phyloP scores from a whole-genome alignment of 2,113 vertebrate species.

The Albula goreensis region DNA sequence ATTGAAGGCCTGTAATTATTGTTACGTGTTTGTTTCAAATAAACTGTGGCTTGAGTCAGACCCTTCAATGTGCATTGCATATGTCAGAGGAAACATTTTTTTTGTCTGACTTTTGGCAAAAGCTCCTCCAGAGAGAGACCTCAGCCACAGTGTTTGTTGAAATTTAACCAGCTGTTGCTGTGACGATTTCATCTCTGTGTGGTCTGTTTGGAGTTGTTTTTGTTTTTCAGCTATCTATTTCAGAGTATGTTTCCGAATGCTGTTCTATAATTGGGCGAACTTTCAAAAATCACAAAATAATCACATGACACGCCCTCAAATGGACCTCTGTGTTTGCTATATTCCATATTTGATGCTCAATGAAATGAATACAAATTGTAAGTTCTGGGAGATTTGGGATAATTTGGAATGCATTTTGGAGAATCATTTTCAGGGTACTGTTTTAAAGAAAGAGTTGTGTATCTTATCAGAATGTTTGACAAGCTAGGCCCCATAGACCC shows the following conservation, averaged over 20 bases:
- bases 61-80: constrained; percentile 15
- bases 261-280: background rate
- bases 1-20: constrained; percentile 45
- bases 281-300: constrained; percentile 35
- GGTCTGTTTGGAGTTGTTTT: constrained; percentile 21
- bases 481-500: no score
- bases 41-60: constrained; percentile 20
- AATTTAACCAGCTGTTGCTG: no score
- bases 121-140: no score
- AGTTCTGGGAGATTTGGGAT: background rate
- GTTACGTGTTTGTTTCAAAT: constrained; percentile 10
- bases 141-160: no score
- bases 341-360: constrained; percentile 9
- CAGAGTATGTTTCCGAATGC: background rate
- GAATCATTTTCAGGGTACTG: no score
- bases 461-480: no score
- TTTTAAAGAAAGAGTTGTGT: no score
- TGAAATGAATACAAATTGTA: background rate
- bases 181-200: background rate
- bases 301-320: constrained; percentile 35
- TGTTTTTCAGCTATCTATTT: constrained; percentile 19
- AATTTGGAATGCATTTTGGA: no score
- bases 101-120: no score
- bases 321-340: constrained; percentile 37
- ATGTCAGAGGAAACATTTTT: no score